These are phyloP conservation scores for Ailuropoda melanoleuca DNA, from an alignment of 2,113 vertebrate species.

Conservation along the genomic window DNA sequence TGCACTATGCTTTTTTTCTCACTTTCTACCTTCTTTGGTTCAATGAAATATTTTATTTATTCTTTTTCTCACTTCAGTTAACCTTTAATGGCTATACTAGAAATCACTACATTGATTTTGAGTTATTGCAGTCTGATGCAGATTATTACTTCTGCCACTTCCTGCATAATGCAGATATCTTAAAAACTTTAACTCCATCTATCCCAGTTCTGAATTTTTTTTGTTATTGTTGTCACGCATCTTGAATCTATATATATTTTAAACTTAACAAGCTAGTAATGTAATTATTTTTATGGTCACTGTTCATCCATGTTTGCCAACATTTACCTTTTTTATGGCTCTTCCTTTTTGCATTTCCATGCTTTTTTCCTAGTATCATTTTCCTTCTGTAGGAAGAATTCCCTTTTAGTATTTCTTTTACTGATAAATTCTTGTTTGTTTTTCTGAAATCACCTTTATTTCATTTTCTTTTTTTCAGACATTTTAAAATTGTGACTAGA, in stretches of 20 bases:
- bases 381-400: not conserved
- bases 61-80: not conserved
- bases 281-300: not conserved
- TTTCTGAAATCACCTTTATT: not conserved
- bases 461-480: slow-evolving; percentile 34
- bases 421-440: not conserved
- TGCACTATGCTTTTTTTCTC: not conserved
- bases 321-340: not conserved
- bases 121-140: not conserved
- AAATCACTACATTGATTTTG: slow-evolving; percentile 1
- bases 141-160: not conserved
- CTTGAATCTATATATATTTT: slow-evolving; percentile 2
- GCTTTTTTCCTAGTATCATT: not conserved
- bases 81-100: not conserved
- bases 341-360: not conserved
- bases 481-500: not conserved
- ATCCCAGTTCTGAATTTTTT: not conserved
- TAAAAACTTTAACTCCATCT: slow-evolving; percentile 21
- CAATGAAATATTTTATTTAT: not conserved
- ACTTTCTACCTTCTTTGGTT: not conserved
- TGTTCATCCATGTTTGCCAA: not conserved
- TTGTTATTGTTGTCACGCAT: not conserved
- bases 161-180: not conserved
- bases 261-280: not conserved
- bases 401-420: slow-evolving; percentile 14